Percentiles rank a stretch among this genome's conserved stretches.
phyloP scores from a whole-genome alignment of 1,140 invertebrate species.

The Aphis craccivora region DNA sequence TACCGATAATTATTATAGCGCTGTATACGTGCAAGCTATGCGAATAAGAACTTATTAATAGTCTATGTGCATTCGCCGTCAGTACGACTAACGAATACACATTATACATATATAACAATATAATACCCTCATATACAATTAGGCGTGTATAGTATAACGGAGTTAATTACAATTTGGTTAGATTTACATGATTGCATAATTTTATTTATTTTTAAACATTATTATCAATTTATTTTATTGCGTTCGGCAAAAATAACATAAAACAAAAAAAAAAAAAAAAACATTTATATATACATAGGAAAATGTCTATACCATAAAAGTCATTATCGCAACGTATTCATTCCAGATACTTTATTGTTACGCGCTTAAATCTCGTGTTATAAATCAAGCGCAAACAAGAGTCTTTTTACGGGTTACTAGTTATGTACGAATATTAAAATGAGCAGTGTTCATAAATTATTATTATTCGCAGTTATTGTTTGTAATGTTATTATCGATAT shows the following conservation, averaged over 20 bases:
- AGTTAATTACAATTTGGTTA: background rate
- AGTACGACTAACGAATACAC: background rate
- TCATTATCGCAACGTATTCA: background rate
- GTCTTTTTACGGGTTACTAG: background rate
- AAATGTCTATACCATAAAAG: background rate
- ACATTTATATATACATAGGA: too few relatives aligned
- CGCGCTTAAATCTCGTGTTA: background rate
- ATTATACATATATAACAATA: background rate
- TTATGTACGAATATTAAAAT: background rate
- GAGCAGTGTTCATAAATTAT: background rate
- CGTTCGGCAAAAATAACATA: background rate
- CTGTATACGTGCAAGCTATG: background rate
- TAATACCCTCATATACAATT: background rate
- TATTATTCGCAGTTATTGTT: background rate
- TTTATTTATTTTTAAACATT: slow-evolving; percentile 1
- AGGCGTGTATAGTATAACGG: background rate
- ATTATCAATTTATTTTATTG: background rate
- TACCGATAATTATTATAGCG: background rate
- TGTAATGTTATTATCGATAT: background rate
- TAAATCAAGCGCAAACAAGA: background rate
- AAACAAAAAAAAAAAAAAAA: background rate
- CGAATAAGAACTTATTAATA: slow-evolving; percentile 2
- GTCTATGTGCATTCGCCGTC: background rate
- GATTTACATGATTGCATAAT: background rate
- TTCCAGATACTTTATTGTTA: background rate